These are phyloP conservation scores for Pteruthius melanotis DNA, from an alignment of 2,113 vertebrate genomes.

Conservation along the genomic window DNA sequence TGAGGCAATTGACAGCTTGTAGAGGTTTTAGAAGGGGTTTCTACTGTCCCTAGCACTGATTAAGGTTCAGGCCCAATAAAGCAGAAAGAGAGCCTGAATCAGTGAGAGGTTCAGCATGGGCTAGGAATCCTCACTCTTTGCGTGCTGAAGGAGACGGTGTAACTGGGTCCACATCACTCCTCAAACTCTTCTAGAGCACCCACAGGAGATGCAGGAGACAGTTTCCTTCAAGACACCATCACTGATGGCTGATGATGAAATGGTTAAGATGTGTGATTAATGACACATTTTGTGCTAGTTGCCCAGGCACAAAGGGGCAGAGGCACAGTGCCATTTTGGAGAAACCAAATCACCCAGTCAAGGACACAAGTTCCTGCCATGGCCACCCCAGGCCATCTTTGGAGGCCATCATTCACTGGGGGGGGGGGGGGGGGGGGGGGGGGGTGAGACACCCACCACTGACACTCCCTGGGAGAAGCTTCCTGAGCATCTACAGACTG, in stretches of 20 bases:
- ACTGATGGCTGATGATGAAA: neutral
- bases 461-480: neutral
- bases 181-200: neutral
- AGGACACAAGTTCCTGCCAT: fast-evolving
- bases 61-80: neutral
- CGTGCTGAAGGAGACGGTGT: neutral
- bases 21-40: neutral
- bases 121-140: neutral
- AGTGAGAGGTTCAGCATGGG: neutral
- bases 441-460: neutral
- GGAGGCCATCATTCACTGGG: fast-evolving
- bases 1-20: neutral
- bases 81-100: neutral
- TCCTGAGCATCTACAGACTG: neutral
- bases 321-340: fast-evolving
- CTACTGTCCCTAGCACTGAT: neutral
- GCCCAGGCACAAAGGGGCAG: fast-evolving
- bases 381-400: neutral
- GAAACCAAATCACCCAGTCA: neutral
- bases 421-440: too few species aligned
- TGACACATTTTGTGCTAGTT: neutral
- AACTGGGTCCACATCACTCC: neutral
- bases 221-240: neutral
- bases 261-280: neutral
- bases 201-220: fast-evolving